Percentiles rank a stretch among this genome's conserved stretches.
Evolutionary conservation across 1,140 invertebrate genomes (phyloP).

Genomic region (Polyergus mexicanus): DNA sequence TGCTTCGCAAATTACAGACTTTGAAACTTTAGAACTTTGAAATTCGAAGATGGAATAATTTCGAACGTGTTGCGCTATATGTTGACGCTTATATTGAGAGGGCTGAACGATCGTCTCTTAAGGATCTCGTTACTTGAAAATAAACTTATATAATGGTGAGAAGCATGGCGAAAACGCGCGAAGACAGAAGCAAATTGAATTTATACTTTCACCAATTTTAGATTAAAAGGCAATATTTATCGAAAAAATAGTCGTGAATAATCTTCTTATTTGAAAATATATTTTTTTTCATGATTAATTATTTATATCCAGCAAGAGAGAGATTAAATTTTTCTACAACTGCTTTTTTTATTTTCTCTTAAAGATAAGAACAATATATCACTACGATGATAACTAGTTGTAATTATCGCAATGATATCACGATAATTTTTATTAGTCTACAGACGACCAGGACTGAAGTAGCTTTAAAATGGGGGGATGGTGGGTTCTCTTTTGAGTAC

Average conservation of each 20-base stretch:
- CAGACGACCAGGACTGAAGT: too few species aligned
- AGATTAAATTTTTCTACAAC: neutral
- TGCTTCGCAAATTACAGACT: constrained; percentile 18
- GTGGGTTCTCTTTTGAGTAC: too few species aligned
- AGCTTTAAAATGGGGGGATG: too few species aligned
- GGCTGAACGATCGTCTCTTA: neutral
- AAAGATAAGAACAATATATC: neutral
- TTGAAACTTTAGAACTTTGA: constrained; percentile 37
- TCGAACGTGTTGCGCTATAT: neutral
- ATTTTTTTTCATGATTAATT: neutral
- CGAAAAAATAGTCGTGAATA: neutral
- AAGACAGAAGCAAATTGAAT: constrained; percentile 11
- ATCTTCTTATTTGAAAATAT: too few species aligned
- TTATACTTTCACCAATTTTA: neutral
- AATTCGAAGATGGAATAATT: constrained; percentile 31
- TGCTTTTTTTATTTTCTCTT: neutral
- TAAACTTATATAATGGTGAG: constrained; percentile 3
- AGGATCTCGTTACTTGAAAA: neutral
- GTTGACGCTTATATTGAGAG: neutral
- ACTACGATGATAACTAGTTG: too few species aligned
- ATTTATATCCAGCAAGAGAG: neutral
- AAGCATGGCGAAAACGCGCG: neutral
- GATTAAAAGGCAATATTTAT: neutral
- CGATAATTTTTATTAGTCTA: too few species aligned
- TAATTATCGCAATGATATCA: too few species aligned